Evolutionary conservation across 2,888 invertebrate genomes (phyloP), one percentile per base, ranked within the genome.

Genomic region (Caradrina kadenii): DNA sequence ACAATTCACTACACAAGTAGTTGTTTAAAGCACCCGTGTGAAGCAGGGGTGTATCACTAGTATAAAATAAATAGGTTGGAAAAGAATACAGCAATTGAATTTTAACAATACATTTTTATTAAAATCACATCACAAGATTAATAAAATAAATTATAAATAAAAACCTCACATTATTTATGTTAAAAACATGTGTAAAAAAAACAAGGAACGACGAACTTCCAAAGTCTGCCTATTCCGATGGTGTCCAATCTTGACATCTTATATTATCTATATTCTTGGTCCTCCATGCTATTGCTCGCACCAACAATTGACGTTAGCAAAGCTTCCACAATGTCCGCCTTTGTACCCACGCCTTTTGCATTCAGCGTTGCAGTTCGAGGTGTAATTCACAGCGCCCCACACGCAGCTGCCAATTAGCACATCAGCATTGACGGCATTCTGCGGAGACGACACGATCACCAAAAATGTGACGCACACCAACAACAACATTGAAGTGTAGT

Each of bases 381-480:
- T 85, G 67, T 88, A 88, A 79, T 87, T 39, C 0, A 86, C 86
- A 4, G 76, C 87, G 0, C 88, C 88, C 86, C 86, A 87, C 0
- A 88, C 88, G 50, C 87, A 87, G 73, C 87, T 87, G 31, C 87
- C 87, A 31, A 87, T 71, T 4, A 62, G 82, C 17, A 71, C 76
- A 58, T 87, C 87, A 0, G 87, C 87, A 7, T 54, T 22, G 0
- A 67, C 86, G 8, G 62, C 69, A 59, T 86, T 83, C 54, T 83
- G 74, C 6, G 84, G 85, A 15, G 78, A 65, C 17, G 86, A 86
- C 17, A 87, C 77, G 55, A 85, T 80, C 67, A 87, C 82, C 84
- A 87, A 39, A 31, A 87, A 82, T 0, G 80, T 70, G 11, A 87
- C 42, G 70, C 84, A 84, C 54, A 77, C 83, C 60, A 87, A 49